phyloP scores from a whole-genome alignment of 1,140 invertebrate genomes.

The Drosophila pallidifrons region DNA sequence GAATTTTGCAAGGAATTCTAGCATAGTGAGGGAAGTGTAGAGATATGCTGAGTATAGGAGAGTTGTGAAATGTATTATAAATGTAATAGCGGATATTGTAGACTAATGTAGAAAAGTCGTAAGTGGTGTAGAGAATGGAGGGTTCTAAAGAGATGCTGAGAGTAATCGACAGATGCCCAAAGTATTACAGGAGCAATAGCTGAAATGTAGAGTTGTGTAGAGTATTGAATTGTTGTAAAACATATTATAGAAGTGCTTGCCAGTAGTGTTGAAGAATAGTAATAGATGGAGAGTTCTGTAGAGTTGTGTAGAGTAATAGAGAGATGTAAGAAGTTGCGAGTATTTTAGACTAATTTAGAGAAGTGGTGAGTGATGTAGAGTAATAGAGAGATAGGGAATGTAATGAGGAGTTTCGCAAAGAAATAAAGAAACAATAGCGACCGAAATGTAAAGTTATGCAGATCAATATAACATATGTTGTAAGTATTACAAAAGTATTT shows the following conservation, averaged over 20 bases:
- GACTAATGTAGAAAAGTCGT: too few species aligned
- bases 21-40: too few species aligned
- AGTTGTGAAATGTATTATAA: too few species aligned
- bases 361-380: background rate
- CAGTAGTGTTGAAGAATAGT: background rate
- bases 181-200: too few species aligned
- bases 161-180: too few species aligned
- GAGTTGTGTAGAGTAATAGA: slow-evolving; percentile 1
- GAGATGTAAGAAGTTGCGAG: background rate
- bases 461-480: background rate
- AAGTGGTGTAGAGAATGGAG: too few species aligned
- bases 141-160: too few species aligned
- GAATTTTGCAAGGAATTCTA: too few species aligned
- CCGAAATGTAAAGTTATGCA: background rate
- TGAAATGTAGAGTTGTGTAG: background rate
- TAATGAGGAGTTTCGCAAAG: background rate
- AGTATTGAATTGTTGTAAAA: background rate
- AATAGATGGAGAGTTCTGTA: background rate
- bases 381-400: background rate
- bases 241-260: too few species aligned
- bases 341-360: background rate
- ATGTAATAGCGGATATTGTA: too few species aligned
- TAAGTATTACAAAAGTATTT: background rate
- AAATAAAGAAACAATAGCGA: background rate
- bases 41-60: too few species aligned